Evolutionary conservation across 2,888 invertebrate genomes (phyloP), one percentile per base, ranked within the genome.

Genomic region (Trichogramma evanescens): DNA sequence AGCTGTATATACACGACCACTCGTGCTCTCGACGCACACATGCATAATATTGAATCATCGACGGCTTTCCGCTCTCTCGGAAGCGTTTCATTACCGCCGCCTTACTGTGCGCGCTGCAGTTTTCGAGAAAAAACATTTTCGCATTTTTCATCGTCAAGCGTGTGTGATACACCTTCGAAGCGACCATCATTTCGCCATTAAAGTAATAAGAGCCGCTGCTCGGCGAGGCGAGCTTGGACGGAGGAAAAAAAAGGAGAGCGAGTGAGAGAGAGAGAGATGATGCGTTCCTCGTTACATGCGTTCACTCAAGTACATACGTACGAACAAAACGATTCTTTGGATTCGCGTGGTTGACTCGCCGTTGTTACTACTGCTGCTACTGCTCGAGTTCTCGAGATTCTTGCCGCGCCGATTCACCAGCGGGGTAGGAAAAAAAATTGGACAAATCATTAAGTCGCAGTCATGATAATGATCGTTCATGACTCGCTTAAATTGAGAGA

Each of bases 121-220:
- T 45, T 57, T 50, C 7, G 38, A 38, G 13, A 40, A 13, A 13
- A 13, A 13, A 13, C 13, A 13, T 13, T 13, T 13, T 13, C 13
- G 13, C 13, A 13, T 13, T 13, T 13, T 13, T 13, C 13, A 13
- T 13, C 13, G 13, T 13, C 13, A 13, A 13, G 13, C 13, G 13
- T 13, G 13, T 13, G 13, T 13, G 13, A 13, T 13, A 13, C 13
- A 13, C 13, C 13, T 13, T 13, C 13, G 13, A 13, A 13, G 13
- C 13, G 13, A 13, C 13, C 13, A 26, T 51, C 51, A 51, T 59
- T 48, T 26, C 41, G 49, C 55, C 41, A 62, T 62, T 62, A 62
- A 62, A 62, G 55, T 62, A 62, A 62, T 62, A 58, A 62, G 58
- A 13, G 13, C 13, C 13, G 13, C 13, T 13, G 13, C 46, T 48